Evolutionary conservation across 2,888 invertebrate genomes (phyloP).

Genomic region (Aromia moschata): DNA sequence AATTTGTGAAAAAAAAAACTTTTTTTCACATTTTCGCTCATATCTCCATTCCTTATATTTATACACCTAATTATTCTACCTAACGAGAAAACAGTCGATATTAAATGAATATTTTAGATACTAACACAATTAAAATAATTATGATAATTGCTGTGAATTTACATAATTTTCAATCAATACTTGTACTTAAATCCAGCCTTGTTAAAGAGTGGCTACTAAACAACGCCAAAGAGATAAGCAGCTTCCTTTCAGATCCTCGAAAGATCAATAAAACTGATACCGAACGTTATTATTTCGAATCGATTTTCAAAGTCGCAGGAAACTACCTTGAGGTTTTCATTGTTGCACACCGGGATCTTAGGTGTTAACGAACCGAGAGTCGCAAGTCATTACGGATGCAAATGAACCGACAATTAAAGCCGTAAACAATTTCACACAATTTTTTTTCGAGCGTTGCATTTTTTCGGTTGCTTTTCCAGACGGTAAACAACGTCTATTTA

Average conservation of each 20-base stretch:
- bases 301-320: constrained; percentile 22
- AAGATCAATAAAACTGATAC: constrained; percentile 16
- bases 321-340: constrained; percentile 19
- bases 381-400: constrained; percentile 22
- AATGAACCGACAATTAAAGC: constrained; percentile 11
- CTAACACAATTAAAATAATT: neutral
- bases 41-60: too few species aligned
- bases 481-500: neutral
- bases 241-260: constrained; percentile 7
- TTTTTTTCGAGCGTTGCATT: neutral
- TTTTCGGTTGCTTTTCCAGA: constrained; percentile 1
- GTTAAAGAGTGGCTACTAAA: constrained; percentile 3
- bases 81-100: too few species aligned
- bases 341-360: constrained; percentile 23
- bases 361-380: constrained; percentile 16
- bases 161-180: neutral
- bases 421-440: neutral
- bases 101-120: too few species aligned
- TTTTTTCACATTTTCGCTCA: too few species aligned
- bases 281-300: constrained; percentile 10
- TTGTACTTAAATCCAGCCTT: constrained; percentile 6
- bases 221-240: constrained; percentile 18
- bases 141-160: constrained; percentile 4
- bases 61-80: too few species aligned
- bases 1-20: too few species aligned